Evolutionary conservation across 1,140 invertebrate species (phyloP).

Genomic region (Halictus rubicundus): DNA sequence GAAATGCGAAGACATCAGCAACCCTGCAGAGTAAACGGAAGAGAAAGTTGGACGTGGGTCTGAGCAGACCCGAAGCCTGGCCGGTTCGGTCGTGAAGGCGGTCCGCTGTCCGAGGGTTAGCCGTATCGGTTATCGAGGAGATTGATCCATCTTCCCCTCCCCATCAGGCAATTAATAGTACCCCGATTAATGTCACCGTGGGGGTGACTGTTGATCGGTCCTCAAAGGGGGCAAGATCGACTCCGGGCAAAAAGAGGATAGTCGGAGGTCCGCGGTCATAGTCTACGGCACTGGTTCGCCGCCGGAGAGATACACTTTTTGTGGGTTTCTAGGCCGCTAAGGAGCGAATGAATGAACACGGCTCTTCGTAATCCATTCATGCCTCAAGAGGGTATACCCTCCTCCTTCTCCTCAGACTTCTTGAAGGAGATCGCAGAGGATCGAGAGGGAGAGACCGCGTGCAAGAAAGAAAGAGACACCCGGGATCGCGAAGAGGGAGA

Average conservation of each 20-base stretch:
- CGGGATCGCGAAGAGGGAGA: conserved; percentile 35
- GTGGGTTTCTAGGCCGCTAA: conserved; percentile 77
- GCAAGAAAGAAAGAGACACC: neutral
- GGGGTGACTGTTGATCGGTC: conserved; percentile 15
- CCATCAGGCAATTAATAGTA: conserved; percentile 22
- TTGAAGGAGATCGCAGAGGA: conserved; percentile 49
- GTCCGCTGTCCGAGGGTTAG: neutral
- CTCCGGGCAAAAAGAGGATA: conserved; percentile 13
- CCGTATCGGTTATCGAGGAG: neutral
- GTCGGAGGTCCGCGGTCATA: conserved; percentile 45
- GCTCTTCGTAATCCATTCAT: conserved; percentile 78
- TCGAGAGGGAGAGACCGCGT: conserved; percentile 9
- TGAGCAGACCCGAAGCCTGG: no score
- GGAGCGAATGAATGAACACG: conserved; percentile 78
- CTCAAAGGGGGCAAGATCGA: conserved; percentile 10
- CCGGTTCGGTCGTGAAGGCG: no score
- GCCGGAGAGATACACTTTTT: conserved; percentile 72
- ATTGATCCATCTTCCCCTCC: neutral
- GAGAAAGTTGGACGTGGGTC: no score
- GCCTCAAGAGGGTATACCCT: conserved; percentile 71
- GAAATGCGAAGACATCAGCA: no score
- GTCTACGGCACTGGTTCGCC: conserved; percentile 50
- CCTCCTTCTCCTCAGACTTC: conserved; percentile 45
- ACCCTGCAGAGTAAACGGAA: no score
- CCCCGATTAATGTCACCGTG: conserved; percentile 24